These are phyloP conservation scores for Phoronis australis DNA, from an alignment of 2,888 invertebrate genomes.

Conservation along the genomic window DNA sequence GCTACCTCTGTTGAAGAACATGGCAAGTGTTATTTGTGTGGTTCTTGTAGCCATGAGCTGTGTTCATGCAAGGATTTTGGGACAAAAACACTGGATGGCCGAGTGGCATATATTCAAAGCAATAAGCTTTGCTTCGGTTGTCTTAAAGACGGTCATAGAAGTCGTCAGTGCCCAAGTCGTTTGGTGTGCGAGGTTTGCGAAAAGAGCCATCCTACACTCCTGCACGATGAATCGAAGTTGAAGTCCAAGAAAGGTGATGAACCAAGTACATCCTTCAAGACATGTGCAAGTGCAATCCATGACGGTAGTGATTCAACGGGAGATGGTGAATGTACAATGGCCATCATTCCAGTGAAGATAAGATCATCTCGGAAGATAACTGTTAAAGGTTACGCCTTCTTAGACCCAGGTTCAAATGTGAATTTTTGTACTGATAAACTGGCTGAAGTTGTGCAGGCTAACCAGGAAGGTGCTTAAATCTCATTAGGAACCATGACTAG, in stretches of 20 bases:
- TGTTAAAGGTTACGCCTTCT: background rate
- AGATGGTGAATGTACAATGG: conserved; percentile 1
- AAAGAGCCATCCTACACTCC: conserved; percentile 3
- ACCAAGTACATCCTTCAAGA: no score
- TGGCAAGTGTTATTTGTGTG: no score
- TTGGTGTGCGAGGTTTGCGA: no score
- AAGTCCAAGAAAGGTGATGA: background rate
- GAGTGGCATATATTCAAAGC: no score
- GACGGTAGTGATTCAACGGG: no score
- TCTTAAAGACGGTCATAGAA: no score
- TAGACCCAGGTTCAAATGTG: conserved; percentile 3
- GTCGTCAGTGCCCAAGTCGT: background rate
- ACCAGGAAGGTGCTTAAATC: background rate
- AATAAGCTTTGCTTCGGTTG: no score
- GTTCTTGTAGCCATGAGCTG: no score
- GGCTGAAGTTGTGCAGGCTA: background rate
- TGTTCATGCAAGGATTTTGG: no score
- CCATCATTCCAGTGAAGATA: conserved; percentile 1
- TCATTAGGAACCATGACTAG: background rate
- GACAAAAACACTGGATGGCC: no score
- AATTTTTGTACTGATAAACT: background rate
- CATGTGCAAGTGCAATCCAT: no score
- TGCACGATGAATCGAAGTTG: background rate
- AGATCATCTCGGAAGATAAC: background rate
- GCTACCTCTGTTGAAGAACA: no score